Conservation (phyloP, 2,888 invertebrate genomes). For the Zygogramma bicolorata region DNA sequence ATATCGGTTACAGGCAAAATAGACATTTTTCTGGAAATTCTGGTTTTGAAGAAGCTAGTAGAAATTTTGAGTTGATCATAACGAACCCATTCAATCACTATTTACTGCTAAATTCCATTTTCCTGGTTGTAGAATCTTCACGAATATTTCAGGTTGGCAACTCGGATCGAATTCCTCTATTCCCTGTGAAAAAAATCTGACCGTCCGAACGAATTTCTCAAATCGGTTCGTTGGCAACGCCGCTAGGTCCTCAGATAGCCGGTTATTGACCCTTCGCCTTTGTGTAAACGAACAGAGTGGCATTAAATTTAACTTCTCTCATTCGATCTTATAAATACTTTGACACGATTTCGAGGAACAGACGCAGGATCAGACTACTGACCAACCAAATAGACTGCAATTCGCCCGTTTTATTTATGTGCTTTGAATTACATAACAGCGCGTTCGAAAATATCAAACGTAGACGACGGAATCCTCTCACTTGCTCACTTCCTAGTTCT, state of each 20-base stretch:
- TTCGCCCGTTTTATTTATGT: neutral
- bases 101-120: too few species aligned
- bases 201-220: neutral
- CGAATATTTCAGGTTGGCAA: too few species aligned
- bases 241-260: slow-evolving; percentile 7
- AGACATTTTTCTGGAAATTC: too few species aligned
- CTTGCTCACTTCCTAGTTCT: slow-evolving; percentile 5
- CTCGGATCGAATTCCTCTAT: too few species aligned
- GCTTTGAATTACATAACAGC: slow-evolving; percentile 21
- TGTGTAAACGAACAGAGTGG: neutral
- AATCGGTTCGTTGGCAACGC: slow-evolving; percentile 4
- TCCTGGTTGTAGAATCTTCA: too few species aligned
- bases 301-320: slow-evolving; percentile 12
- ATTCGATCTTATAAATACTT: slow-evolving; percentile 24
- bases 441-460: slow-evolving; percentile 10
- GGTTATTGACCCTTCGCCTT: slow-evolving; percentile 28
- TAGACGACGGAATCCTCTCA: neutral
- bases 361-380: neutral
- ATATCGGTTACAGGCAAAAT: too few species aligned
- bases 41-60: too few species aligned
- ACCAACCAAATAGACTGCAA: neutral
- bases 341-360: slow-evolving; percentile 20
- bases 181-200: neutral
- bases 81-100: too few species aligned
- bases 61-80: too few species aligned